Conservation (phyloP, 1,140 invertebrate species). For the Drosophila nigrodunni region DNA sequence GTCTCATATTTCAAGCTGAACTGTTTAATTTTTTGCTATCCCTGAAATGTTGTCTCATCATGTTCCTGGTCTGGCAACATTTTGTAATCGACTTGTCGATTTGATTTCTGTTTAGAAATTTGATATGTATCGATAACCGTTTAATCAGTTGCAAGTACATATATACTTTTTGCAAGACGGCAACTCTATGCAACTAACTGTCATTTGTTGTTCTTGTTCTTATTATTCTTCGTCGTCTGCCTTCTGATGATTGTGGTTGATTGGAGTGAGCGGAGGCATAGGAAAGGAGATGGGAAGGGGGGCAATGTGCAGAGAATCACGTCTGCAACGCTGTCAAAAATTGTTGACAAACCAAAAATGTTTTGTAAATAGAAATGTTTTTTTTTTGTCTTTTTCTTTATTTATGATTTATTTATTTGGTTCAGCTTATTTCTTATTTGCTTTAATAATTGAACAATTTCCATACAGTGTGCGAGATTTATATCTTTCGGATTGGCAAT, state of each 20-base stretch:
- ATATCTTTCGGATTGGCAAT: constrained; percentile 40
- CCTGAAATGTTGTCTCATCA: constrained; percentile 24
- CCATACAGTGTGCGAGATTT: constrained; percentile 5
- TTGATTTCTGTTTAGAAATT: constrained; percentile 32
- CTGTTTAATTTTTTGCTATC: neutral
- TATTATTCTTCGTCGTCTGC: neutral
- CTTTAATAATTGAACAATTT: constrained; percentile 18
- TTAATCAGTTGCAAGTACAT: constrained; percentile 12
- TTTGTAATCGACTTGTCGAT: constrained; percentile 2
- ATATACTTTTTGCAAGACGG: neutral
- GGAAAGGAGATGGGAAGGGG: neutral
- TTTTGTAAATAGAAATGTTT: constrained; percentile 12
- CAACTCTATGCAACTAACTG: constrained; percentile 9
- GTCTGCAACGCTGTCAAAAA: constrained; percentile 18
- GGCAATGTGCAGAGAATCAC: constrained; percentile 16
- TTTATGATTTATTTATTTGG: constrained; percentile 16
- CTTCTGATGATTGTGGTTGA: too few relatives aligned
- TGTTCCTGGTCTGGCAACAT: neutral
- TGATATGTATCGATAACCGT: constrained; percentile 22
- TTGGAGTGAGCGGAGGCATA: neutral
- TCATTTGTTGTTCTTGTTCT: neutral
- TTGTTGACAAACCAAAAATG: constrained; percentile 32
- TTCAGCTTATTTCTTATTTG: constrained; percentile 8
- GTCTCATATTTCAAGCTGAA: constrained; percentile 25
- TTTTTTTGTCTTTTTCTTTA: neutral